phyloP scores from a whole-genome alignment of 2,888 invertebrate genomes.

The Galerucella nymphaeae region DNA sequence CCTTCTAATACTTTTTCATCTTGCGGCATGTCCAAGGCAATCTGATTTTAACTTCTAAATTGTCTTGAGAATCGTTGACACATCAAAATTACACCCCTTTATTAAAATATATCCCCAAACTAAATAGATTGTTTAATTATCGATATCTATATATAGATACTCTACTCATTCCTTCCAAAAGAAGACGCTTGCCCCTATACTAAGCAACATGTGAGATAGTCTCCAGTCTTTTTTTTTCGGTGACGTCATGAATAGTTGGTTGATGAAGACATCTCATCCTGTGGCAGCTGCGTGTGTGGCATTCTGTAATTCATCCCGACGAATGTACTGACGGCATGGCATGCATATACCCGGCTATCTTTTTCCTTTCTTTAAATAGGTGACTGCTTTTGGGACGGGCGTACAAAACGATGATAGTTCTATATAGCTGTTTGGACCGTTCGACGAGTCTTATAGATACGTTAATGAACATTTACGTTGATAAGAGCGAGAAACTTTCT shows the following conservation, averaged over 20 bases:
- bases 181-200: slow-evolving; percentile 34
- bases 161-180: slow-evolving; percentile 3
- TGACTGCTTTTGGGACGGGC: slow-evolving; percentile 25
- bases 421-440: not conserved
- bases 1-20: too few species aligned
- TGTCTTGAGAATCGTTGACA: too few species aligned
- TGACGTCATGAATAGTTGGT: slow-evolving; percentile 65
- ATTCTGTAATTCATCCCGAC: slow-evolving; percentile 60
- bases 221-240: slow-evolving; percentile 42
- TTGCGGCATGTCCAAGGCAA: too few species aligned
- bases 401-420: not conserved
- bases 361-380: slow-evolving; percentile 39
- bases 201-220: slow-evolving; percentile 39
- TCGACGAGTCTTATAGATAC: not conserved
- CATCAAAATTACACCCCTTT: too few species aligned
- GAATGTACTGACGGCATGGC: slow-evolving; percentile 40
- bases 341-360: slow-evolving; percentile 35
- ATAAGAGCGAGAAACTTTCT: not conserved
- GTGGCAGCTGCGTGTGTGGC: slow-evolving; percentile 65
- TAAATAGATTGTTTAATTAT: not conserved
- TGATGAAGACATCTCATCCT: slow-evolving; percentile 66
- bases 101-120: not conserved
- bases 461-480: not conserved
- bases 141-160: not conserved
- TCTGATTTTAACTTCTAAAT: too few species aligned